Evolutionary conservation across 1,140 invertebrate species (phyloP), one percentile per base, ranked within the genome.

Genomic region (Zaprionus ghesquierei): DNA sequence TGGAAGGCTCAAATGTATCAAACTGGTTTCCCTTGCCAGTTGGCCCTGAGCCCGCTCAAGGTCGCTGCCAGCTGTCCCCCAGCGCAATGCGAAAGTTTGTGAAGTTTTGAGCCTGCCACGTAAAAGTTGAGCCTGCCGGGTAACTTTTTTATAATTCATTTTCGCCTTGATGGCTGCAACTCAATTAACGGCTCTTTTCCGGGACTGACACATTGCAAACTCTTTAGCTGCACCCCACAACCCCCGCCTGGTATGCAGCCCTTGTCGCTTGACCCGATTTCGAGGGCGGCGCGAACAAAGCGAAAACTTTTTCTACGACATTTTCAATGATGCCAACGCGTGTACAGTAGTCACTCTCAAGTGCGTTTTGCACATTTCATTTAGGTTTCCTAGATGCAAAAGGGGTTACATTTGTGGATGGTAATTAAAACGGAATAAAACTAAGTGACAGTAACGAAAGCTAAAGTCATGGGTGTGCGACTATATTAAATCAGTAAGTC

Each of bases 21-120:
- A 25, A 35, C 41, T 20, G 23, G 41, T 64, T 12, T 23, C 20
- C 25, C 22, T 8, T 20, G 31, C 23, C 20, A 13, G 6, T 3
- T 18, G 61, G 60, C 71, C 82, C 27, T 87, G 79, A 79, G 69
- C 53, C 50, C 53, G 29, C 27, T 4, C 75, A 87, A 72, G 74
- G 69, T 68, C 63, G 58, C 15, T 12, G 13, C 2, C 38, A 9
- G 5, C 35, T 41, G 35, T 35, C 35, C 35, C 35, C n/a, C n/a
- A 6, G 23, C 9, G 35, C 56, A 31, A 53, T 61, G 50, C 60
- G 49, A 25, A 63, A 84, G 94, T 27, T 27, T 93, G 15, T 92
- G 91, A 41, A 41, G 35, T 41, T 38, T 38, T 41, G 69, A 95
- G 93, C n/a, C 95, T 90, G 65, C 91, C 89, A 46, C 87, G 87